Conservation (phyloP, 1,140 invertebrate species). For the Parasteatoda tepidariorum region DNA sequence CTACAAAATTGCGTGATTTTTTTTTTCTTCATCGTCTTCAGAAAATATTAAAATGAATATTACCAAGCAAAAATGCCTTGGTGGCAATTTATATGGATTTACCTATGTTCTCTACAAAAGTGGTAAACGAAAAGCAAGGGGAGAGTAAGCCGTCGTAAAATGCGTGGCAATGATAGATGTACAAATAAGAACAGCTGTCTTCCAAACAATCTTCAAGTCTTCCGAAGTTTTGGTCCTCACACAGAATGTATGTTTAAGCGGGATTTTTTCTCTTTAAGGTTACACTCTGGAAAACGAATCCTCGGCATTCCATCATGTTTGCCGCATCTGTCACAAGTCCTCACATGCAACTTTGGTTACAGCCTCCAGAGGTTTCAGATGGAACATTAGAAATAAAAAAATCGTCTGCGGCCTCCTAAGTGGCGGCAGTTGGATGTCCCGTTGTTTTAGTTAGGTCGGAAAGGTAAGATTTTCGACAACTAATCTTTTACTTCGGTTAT, state of each 20-base stretch:
- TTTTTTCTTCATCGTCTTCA: too few relatives aligned
- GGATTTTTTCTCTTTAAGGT: background rate
- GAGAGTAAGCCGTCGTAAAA: background rate
- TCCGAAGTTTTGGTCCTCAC: slow-evolving; percentile 1
- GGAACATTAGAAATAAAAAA: background rate
- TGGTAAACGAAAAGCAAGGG: background rate
- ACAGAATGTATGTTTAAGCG: slow-evolving; percentile 41
- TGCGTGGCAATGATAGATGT: slow-evolving; percentile 20
- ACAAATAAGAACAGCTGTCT: slow-evolving; percentile 40
- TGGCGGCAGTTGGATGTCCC: slow-evolving; percentile 13
- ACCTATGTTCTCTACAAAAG: background rate
- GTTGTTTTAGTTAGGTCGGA: background rate
- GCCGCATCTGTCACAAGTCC: slow-evolving; percentile 29
- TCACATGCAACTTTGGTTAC: background rate
- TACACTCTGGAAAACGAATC: slow-evolving; percentile 2
- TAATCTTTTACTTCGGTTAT: too few relatives aligned
- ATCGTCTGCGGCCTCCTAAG: background rate
- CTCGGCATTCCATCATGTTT: slow-evolving; percentile 44
- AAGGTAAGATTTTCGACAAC: slow-evolving; percentile 6
- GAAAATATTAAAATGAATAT: too few relatives aligned
- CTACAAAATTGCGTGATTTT: too few relatives aligned
- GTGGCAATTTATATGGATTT: background rate
- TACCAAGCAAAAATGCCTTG: too few relatives aligned
- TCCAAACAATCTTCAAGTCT: background rate
- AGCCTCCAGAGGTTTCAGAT: background rate